Base-by-base conservation (phyloP, 2,113 vertebrate genomes). In the Natator depressus region DNA sequence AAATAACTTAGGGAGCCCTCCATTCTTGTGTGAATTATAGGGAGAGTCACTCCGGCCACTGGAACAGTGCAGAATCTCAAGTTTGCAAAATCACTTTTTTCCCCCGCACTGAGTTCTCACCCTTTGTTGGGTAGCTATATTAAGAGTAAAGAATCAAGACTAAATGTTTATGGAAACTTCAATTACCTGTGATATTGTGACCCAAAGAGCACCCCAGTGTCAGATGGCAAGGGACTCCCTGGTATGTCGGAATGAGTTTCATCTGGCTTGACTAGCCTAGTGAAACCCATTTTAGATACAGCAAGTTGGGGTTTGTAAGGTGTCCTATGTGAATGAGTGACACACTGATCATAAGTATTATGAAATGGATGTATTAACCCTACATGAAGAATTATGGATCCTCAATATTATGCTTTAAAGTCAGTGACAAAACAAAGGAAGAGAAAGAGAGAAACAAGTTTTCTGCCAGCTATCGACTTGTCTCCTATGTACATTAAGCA, bases 141-240 rank as follows among this genome's bases (percentile, higher is more conserved):
- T 93, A 57, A 92, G 95, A 91, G 85, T 31, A 9, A 89, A 46
- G 9, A 84, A 83, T 89, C 55, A 16, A 42, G 87, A 89, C 84
- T 1, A 53, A 35, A 51, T 84, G 93, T 90, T 82, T n/a, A 35
- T 46, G 42, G 89, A 89, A 93, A 87, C 54, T 25, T 57, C 88
- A 65, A 94, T 95, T 96, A 93, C 88, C 88, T 20, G 0, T 87
- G 82, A 38, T 83, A 35, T 94, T 5, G n/a, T 72, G 35, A 72
- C 19, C n/a, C n/a, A 38, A 20, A 72, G 8, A 38, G 65, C 5
- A 38, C 19, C 8, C 16, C 31, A 17, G 35, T n/a, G 59, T 16
- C 17, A n/a, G 35, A 69, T n/a, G 62, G 35, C 35, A 69, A 69
- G 27, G 27, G 27, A 29, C 27, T n/a, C 62, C 62, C 35, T 69